These are phyloP conservation scores for Tokudaia muenninki DNA, from an alignment of 2,797 vertebrate species.

Conservation along the genomic window DNA sequence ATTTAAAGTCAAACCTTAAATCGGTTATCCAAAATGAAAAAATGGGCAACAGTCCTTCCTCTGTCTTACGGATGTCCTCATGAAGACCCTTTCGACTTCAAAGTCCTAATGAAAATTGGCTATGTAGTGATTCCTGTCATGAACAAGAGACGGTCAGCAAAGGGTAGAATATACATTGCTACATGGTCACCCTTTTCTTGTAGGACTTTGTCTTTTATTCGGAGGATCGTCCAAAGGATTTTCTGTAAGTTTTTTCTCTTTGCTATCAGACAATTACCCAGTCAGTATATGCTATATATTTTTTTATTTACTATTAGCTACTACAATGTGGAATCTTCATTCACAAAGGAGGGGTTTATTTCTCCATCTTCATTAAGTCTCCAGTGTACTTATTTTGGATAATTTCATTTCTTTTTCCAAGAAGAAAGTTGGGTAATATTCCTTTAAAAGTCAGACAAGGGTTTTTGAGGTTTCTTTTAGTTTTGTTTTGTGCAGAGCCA, in stretches of 20 bases:
- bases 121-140: neutral
- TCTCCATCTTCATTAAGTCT: constrained; percentile 57
- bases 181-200: constrained; percentile 12
- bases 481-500: constrained; percentile 29
- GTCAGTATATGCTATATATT: neutral
- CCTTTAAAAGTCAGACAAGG: constrained; percentile 36
- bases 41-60: neutral
- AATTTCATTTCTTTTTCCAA: constrained; percentile 79
- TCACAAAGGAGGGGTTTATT: constrained; percentile 53
- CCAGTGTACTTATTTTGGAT: constrained; percentile 65
- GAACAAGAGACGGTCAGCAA: constrained; percentile 21
- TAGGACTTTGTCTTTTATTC: constrained; percentile 16
- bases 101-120: neutral
- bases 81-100: neutral
- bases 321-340: neutral
- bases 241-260: neutral
- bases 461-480: neutral
- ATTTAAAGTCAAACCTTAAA: constrained; percentile 27
- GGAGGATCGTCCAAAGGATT: neutral
- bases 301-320: neutral
- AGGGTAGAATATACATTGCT: neutral
- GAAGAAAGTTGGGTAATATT: constrained; percentile 64
- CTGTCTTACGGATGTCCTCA: neutral
- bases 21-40: neutral
- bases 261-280: neutral